Conservation (phyloP, 2,113 vertebrate species). For the Calidris pygmaea region DNA sequence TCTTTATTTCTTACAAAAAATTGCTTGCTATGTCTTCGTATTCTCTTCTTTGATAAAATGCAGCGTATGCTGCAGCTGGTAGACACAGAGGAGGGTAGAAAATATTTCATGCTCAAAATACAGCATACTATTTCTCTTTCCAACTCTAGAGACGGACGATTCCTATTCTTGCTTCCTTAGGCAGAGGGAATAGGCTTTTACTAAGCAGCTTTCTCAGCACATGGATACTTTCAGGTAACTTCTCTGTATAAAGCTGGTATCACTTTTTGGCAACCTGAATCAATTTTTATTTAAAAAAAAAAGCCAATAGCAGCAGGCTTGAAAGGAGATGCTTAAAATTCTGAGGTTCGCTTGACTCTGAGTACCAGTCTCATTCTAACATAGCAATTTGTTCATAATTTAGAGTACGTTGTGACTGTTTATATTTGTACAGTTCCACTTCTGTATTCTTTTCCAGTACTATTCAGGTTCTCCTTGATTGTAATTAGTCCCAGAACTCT, state of each 20-base stretch:
- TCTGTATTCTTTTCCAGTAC: not conserved
- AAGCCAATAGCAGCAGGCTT: not conserved
- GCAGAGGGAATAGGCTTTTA: not conserved
- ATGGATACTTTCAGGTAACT: not conserved
- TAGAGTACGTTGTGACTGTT: not conserved
- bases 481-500: not conserved
- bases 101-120: not conserved
- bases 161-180: not conserved
- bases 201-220: not conserved
- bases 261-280: not conserved
- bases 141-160: not conserved
- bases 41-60: not conserved
- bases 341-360: not conserved
- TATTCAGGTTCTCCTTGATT: not conserved
- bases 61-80: not conserved
- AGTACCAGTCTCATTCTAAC: not conserved
- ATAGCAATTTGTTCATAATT: not conserved
- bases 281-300: not conserved
- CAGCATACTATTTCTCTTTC: not conserved
- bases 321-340: not conserved
- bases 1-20: constrained; percentile 10
- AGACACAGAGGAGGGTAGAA: not conserved
- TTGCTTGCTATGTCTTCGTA: not conserved
- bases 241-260: not conserved
- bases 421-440: not conserved